Conservation (phyloP, 2,888 invertebrate species). For the Drosophila siamana region DNA sequence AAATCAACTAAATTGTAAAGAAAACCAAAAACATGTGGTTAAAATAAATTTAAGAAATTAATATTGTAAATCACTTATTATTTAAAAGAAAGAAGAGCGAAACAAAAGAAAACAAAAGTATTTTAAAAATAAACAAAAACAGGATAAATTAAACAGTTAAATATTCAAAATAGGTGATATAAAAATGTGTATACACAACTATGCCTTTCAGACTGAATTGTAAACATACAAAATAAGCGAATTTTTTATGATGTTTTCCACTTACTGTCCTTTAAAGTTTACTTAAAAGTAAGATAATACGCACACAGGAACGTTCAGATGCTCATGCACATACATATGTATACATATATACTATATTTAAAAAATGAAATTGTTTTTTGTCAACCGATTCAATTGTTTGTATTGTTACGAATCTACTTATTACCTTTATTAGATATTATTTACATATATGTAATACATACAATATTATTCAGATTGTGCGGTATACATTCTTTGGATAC, state of each 20-base stretch:
- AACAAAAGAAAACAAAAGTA: slow-evolving; percentile 29
- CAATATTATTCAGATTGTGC: slow-evolving; percentile 39
- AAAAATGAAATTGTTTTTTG: slow-evolving; percentile 47
- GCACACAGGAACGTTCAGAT: slow-evolving; percentile 67
- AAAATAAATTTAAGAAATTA: slow-evolving; percentile 58
- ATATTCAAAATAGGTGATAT: slow-evolving; percentile 80
- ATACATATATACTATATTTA: slow-evolving; percentile 40
- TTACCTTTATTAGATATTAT: slow-evolving; percentile 60
- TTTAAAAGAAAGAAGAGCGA: slow-evolving; percentile 50
- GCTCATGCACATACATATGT: slow-evolving; percentile 57
- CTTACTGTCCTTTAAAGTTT: slow-evolving; percentile 70
- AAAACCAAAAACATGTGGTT: slow-evolving; percentile 57
- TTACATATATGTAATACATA: slow-evolving; percentile 23
- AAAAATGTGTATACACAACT: slow-evolving; percentile 78
- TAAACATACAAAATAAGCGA: slow-evolving; percentile 76
- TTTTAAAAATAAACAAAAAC: slow-evolving; percentile 60
- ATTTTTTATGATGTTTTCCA: slow-evolving; percentile 79
- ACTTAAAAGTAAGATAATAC: slow-evolving; percentile 68
- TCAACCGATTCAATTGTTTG: slow-evolving; percentile 64
- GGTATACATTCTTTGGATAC: slow-evolving; percentile 43
- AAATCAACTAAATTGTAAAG: slow-evolving; percentile 48
- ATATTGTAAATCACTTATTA: slow-evolving; percentile 66
- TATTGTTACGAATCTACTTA: slow-evolving; percentile 70
- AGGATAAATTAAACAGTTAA: slow-evolving; percentile 70
- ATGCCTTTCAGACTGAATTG: slow-evolving; percentile 81